These are phyloP conservation scores for Agyllia agylla DNA, from an alignment of 2,888 invertebrate genomes.

Conservation along the genomic window DNA sequence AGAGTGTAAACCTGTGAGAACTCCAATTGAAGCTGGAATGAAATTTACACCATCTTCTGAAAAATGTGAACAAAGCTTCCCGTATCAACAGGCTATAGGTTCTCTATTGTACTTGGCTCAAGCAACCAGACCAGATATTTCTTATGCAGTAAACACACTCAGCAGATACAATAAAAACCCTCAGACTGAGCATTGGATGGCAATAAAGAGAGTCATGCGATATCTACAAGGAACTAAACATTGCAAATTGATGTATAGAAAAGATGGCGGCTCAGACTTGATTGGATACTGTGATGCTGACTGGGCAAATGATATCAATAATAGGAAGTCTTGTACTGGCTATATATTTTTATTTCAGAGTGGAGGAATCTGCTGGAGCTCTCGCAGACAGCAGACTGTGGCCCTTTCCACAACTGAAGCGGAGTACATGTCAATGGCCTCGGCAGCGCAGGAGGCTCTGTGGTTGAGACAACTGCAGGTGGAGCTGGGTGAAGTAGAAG, in stretches of 20 bases:
- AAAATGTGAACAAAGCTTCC: not conserved
- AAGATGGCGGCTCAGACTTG: not conserved
- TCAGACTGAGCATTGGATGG: not conserved
- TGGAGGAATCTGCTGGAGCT: conserved; percentile 73
- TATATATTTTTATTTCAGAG: conserved; percentile 73
- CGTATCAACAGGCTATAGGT: not conserved
- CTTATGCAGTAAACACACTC: not conserved
- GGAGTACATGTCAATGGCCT: conserved; percentile 76
- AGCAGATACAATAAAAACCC: not conserved
- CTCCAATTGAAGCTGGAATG: not conserved
- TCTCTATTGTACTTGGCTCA: not conserved
- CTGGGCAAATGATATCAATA: conserved; percentile 56
- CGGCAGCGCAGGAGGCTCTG: conserved; percentile 60
- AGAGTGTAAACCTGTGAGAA: not conserved
- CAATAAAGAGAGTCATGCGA: conserved; percentile 14
- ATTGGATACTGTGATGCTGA: conserved; percentile 74
- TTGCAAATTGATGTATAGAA: not conserved
- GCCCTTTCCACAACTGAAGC: conserved; percentile 78
- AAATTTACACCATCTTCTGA: not conserved
- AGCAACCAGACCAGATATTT: not conserved
- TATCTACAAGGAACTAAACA: conserved; percentile 67
- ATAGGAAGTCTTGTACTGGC: conserved; percentile 72
- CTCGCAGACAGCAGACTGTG: conserved; percentile 76
- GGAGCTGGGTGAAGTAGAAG: not conserved
- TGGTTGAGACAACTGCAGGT: not conserved